Evolutionary conservation across 2,113 vertebrate genomes (phyloP), one percentile per base, ranked within the genome.

Genomic region (Mobula hypostoma): DNA sequence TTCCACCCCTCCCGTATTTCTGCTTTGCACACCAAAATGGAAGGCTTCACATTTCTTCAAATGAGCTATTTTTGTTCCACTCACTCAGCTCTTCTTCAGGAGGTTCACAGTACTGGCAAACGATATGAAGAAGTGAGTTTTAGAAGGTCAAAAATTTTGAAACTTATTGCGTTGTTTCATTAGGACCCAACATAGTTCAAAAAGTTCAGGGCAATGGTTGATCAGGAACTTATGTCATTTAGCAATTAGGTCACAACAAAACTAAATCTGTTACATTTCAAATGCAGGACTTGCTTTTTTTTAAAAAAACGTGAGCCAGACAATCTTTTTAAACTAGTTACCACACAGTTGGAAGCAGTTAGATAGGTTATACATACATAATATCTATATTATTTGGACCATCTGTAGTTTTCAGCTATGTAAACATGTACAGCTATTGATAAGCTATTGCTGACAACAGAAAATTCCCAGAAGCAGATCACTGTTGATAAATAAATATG

Each of bases 261-360:
- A 90, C 85, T 32, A 90, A 61, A 32, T 66, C 58, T 90, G 85
- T 90, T 90, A 32, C 17, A 90, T 8, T 90, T 90, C 85, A 90
- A 90, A 90, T 66, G 63, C 29, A 90, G n/a, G n/a, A 32, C 63
- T 66, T 61, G 58, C n/a, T 6, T 66, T 15, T 36, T 15, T 87
- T 83, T 56, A 29, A 58, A 36, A 36, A 36, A 36, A 36, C 36
- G 21, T 88, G 58, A 15, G 14, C 58, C 63, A 29, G 63, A 48
- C 21, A 17, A 88, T 88, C 58, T 66, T 12, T 5, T 19, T 66
- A 90, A 90, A 90, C 61, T 90, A 29, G 85, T 90, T 90, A 90
- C 85, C 17, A 63, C 29, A 32, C 85, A 90, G 61, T 32, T 90
- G 85, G 58, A 15, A 32, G 1, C 15, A 66, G n/a, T 14, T n/a